Conservation (phyloP, 2,888 invertebrate species). For the Catotricha subobsoleta region DNA sequence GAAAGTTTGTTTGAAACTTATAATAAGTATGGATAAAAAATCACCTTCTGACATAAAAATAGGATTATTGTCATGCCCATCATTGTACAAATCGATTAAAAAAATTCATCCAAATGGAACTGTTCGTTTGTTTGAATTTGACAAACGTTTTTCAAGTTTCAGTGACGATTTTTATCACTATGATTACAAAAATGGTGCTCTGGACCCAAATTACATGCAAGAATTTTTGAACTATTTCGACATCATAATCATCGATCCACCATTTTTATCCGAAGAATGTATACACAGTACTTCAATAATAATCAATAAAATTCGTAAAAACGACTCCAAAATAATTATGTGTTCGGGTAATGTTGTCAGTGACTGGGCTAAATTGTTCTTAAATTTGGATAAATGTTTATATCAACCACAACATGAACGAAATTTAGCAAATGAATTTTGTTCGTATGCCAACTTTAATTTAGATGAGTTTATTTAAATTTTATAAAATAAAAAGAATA, state of each 20-base stretch:
- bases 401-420: slow-evolving; percentile 73
- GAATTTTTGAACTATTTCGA: slow-evolving; percentile 40
- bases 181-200: slow-evolving; percentile 67
- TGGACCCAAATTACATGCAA: slow-evolving; percentile 40
- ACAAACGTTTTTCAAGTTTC: slow-evolving; percentile 60
- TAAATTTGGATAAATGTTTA: slow-evolving; percentile 43
- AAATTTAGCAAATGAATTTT: slow-evolving; percentile 85
- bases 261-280: slow-evolving; percentile 87
- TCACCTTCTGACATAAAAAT: slow-evolving; percentile 36
- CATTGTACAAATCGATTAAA: slow-evolving; percentile 53
- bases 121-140: slow-evolving; percentile 56
- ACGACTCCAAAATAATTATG: slow-evolving; percentile 29
- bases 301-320: slow-evolving; percentile 50
- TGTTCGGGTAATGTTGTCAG: slow-evolving; percentile 80
- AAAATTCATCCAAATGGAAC: slow-evolving; percentile 17
- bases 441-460: slow-evolving; percentile 76
- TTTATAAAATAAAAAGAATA: too few relatives aligned
- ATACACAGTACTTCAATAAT: slow-evolving; percentile 65
- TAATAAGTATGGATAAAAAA: slow-evolving; percentile 21
- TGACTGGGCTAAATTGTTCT: slow-evolving; percentile 41
- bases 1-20: slow-evolving; percentile 39
- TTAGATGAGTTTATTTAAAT: slow-evolving; percentile 32
- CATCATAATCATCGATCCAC: slow-evolving; percentile 83
- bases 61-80: slow-evolving; percentile 77
- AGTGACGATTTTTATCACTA: slow-evolving; percentile 67